phyloP scores from a whole-genome alignment of 2,888 invertebrate genomes.

The Meiosimyza decipiens region DNA sequence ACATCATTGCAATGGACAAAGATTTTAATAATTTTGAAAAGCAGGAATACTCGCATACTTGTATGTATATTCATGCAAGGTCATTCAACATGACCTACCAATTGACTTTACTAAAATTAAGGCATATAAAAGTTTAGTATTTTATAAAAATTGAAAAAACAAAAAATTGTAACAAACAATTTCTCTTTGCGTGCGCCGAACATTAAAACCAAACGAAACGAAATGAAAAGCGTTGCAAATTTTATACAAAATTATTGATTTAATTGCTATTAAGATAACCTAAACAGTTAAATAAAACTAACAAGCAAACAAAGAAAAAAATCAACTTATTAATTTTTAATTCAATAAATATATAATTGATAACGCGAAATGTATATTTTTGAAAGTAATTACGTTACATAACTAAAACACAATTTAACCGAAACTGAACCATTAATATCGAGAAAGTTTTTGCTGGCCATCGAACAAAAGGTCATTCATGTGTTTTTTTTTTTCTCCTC shows the following conservation, averaged over 20 bases:
- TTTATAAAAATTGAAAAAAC: too few species aligned
- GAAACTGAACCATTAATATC: conserved; percentile 10
- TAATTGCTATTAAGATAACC: conserved; percentile 45
- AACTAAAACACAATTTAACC: neutral
- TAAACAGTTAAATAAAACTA: neutral
- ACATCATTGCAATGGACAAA: too few species aligned
- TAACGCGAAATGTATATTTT: neutral
- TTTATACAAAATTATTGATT: conserved; percentile 49
- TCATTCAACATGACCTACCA: too few species aligned
- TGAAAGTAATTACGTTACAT: conserved; percentile 19
- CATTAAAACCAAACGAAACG: conserved; percentile 24
- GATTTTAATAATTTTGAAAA: too few species aligned
- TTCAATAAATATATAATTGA: conserved; percentile 7
- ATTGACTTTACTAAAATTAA: too few species aligned
- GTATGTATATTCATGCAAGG: too few species aligned
- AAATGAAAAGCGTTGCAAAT: conserved; percentile 56
- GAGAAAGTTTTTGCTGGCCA: conserved; percentile 15
- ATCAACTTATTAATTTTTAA: conserved; percentile 5
- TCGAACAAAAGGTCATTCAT: conserved; percentile 1
- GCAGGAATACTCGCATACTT: too few species aligned
- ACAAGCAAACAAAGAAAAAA: neutral
- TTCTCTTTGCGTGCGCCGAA: conserved; percentile 35
- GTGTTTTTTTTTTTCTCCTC: neutral
- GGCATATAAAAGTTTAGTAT: too few species aligned
- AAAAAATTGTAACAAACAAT: conserved; percentile 19